A percentile compares a stretch with the other conserved stretches of the same genome.
phyloP scores from a whole-genome alignment of 2,113 vertebrate genomes.

The Fulica atra region DNA sequence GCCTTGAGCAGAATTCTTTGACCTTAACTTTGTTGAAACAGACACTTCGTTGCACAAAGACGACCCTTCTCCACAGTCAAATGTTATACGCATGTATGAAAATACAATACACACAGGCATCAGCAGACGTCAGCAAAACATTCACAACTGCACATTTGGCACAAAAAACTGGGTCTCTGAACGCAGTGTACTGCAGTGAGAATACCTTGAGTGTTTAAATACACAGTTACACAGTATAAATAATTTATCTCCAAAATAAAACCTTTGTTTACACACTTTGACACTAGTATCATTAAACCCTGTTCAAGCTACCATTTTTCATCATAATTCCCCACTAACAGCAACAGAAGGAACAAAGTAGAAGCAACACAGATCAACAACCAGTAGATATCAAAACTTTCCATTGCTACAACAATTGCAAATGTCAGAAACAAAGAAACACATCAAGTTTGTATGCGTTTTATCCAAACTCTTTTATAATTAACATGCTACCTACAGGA shows the following conservation, averaged over 20 bases:
- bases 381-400: neutral
- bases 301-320: neutral
- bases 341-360: neutral
- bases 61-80: neutral
- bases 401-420: neutral
- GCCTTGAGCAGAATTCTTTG: neutral
- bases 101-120: neutral
- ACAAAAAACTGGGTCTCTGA: neutral
- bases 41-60: neutral
- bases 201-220: neutral
- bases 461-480: neutral
- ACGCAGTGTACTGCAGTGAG: neutral
- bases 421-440: neutral
- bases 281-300: neutral
- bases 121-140: neutral
- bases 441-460: neutral
- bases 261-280: neutral
- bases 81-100: neutral
- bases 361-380: neutral
- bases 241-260: neutral
- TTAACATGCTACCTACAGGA: neutral
- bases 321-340: neutral
- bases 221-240: neutral
- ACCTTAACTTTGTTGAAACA: neutral
- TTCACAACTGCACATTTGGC: neutral